These are phyloP conservation scores for Porites australiensis DNA, from an alignment of 64 coral and sea anemone genomes.

Conservation along the genomic window DNA sequence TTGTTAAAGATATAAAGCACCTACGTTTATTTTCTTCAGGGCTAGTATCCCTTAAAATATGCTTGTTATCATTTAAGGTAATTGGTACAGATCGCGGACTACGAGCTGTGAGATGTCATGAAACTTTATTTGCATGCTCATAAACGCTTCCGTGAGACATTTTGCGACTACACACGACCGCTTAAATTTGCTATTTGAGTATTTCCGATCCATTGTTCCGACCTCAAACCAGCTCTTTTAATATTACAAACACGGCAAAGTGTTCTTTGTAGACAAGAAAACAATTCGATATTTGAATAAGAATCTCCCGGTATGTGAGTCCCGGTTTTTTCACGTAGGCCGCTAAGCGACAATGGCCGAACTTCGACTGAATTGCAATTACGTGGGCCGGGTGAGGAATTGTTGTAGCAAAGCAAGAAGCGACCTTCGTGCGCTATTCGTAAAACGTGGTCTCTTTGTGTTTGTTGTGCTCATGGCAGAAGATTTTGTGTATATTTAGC, in stretches of 20 bases:
- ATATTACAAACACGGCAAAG: conserved; percentile 46
- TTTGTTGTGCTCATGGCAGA: conserved; percentile 67
- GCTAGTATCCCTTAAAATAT: neutral
- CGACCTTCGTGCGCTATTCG: conserved; percentile 31
- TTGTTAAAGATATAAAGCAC: conserved; percentile 38
- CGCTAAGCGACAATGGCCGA: neutral
- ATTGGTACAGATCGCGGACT: conserved; percentile 60
- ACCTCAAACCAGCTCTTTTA: conserved; percentile 44
- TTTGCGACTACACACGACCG: conserved; percentile 38
- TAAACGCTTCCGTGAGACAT: conserved; percentile 53
- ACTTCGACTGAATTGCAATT: neutral
- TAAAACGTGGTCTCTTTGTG: conserved; percentile 87
- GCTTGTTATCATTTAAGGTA: conserved; percentile 35
- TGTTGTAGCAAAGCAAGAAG: neutral
- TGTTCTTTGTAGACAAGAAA: conserved; percentile 54
- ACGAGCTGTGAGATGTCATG: conserved; percentile 44
- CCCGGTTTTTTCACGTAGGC: neutral
- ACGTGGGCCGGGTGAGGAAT: neutral
- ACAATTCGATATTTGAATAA: conserved; percentile 52
- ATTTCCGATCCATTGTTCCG: conserved; percentile 44
- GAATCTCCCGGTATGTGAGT: conserved; percentile 22
- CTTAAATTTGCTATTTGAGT: conserved; percentile 49
- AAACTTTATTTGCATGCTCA: conserved; percentile 67
- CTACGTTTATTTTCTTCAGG: neutral
- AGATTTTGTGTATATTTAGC: conserved; percentile 81